Evolutionary conservation across 2,113 vertebrate species (phyloP).

Genomic region (Brevimyrus niger): DNA sequence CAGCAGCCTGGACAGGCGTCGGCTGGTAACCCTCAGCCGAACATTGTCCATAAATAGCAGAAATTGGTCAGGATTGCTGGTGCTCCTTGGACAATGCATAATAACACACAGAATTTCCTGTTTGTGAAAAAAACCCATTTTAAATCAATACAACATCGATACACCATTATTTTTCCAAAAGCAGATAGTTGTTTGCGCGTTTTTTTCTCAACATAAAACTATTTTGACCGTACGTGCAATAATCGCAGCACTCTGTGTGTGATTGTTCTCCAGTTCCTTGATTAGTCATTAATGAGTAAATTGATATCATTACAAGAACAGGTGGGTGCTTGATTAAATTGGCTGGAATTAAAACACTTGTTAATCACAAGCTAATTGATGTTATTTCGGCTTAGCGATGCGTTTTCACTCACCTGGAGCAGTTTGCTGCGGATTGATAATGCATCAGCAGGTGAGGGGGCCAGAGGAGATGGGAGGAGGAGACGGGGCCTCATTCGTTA

Average conservation of each 20-base stretch:
- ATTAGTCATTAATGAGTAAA: constrained; percentile 34
- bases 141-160: not conserved
- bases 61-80: not conserved
- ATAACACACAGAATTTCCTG: not conserved
- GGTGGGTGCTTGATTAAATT: constrained; percentile 35
- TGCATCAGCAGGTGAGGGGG: not conserved
- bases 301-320: constrained; percentile 24
- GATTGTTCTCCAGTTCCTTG: constrained; percentile 24
- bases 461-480: constrained; percentile 8
- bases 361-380: constrained; percentile 41
- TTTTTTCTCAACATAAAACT: not conserved
- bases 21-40: constrained; percentile 9
- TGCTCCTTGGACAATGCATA: not conserved
- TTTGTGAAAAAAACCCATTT: not conserved
- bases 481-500: not conserved
- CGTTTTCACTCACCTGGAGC: constrained; percentile 26
- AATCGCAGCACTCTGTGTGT: constrained; percentile 20
- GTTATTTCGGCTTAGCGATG: constrained; percentile 33
- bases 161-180: not conserved
- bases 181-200: not conserved
- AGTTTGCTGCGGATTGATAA: constrained; percentile 26
- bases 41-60: constrained; percentile 6
- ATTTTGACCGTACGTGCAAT: constrained; percentile 20
- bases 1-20: not conserved
- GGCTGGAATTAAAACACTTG: constrained; percentile 35